A percentile compares a stretch with the other conserved stretches of the same genome.
Evolutionary conservation across 2,113 vertebrate species (phyloP).

Genomic region (Nothocercus julius): DNA sequence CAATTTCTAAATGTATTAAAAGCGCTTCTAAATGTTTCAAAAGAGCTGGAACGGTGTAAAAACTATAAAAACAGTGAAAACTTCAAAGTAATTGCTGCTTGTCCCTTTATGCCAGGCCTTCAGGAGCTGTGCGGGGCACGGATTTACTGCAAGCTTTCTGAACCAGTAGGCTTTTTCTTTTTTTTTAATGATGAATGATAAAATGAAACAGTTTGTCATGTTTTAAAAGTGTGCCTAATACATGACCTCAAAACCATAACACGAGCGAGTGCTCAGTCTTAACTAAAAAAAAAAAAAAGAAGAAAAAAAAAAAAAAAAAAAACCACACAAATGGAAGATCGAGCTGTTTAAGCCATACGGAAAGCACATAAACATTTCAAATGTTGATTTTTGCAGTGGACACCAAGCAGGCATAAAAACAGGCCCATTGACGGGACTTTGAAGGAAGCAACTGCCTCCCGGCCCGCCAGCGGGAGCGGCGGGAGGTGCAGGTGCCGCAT

Average conservation of each 20-base stretch:
- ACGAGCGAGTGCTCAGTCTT: neutral
- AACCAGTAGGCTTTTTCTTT: neutral
- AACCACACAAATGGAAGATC: neutral
- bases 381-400: neutral
- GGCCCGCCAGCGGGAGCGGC: neutral
- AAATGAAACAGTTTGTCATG: neutral
- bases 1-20: neutral
- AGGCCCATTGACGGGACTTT: neutral
- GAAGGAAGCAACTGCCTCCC: neutral
- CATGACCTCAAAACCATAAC: neutral
- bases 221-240: neutral
- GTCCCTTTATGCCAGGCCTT: neutral
- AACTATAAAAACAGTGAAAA: neutral
- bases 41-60: neutral
- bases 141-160: neutral
- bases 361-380: neutral
- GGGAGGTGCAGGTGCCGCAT: neutral
- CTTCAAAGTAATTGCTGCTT: neutral
- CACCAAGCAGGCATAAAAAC: neutral
- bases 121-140: fast-evolving
- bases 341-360: neutral
- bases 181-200: neutral
- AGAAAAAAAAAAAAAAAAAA: neutral
- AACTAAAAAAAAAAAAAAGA: neutral
- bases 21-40: neutral